A percentile compares a stretch with the other conserved stretches of the same genome.
phyloP scores from a whole-genome alignment of 2,113 vertebrate genomes.

The rat (Rattus norvegicus) region DNA sequence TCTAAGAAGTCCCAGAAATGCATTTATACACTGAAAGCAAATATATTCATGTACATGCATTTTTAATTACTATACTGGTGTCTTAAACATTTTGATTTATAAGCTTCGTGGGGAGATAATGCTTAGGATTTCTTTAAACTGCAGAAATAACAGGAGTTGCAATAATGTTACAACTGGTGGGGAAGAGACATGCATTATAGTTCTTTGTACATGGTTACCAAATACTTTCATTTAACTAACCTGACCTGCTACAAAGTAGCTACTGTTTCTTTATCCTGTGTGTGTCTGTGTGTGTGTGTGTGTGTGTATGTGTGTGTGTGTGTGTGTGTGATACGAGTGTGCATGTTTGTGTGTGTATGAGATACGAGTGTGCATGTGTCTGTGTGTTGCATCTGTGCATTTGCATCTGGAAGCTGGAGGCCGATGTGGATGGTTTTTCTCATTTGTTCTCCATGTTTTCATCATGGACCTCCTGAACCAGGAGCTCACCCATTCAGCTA shows the following conservation, averaged over 20 bases:
- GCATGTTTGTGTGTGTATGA: background rate
- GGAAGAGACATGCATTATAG: background rate
- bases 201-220: background rate
- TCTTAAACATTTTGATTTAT: constrained; percentile 47
- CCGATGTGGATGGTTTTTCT: background rate
- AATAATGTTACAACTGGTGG: background rate
- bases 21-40: background rate
- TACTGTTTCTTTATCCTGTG: background rate
- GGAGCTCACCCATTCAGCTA: background rate
- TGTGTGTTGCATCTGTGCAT: background rate
- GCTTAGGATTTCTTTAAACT: constrained; percentile 4
- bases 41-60: background rate
- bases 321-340: background rate
- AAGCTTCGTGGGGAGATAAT: background rate
- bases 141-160: constrained; percentile 5
- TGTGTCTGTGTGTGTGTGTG: background rate
- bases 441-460: background rate
- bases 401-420: background rate
- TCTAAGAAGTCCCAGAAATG: constrained; percentile 33
- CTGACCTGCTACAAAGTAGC: background rate
- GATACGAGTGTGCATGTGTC: too few species aligned
- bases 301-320: background rate
- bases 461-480: background rate
- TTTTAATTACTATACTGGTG: background rate
- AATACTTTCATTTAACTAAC: background rate